Conservation (phyloP, 2,797 vertebrate genomes). For the Hydrophis major region DNA sequence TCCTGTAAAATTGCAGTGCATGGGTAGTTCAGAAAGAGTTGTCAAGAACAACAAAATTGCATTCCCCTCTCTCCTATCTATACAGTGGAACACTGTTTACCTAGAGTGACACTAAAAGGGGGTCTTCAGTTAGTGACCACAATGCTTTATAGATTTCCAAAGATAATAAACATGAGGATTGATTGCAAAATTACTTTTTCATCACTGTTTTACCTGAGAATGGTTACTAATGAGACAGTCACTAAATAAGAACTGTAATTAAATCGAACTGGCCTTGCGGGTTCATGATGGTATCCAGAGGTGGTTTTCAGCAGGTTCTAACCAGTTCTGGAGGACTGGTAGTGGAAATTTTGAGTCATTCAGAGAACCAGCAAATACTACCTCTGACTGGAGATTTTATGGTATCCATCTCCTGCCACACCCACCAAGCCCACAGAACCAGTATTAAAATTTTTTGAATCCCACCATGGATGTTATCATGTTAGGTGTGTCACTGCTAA, state of each 20-base stretch:
- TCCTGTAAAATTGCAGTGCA: neutral
- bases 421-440: too few relatives aligned
- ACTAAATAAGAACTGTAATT: neutral
- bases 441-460: too few relatives aligned
- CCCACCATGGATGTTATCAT: neutral
- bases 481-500: neutral
- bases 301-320: too few relatives aligned
- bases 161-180: neutral
- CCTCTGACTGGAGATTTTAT: too few relatives aligned
- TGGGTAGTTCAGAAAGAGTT: neutral
- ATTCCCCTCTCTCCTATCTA: neutral
- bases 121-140: neutral
- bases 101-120: neutral
- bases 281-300: neutral
- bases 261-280: neutral
- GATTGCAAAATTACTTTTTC: neutral
- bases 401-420: too few relatives aligned
- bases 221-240: neutral
- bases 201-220: neutral
- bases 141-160: neutral
- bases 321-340: too few relatives aligned
- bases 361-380: too few relatives aligned
- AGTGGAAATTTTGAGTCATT: too few relatives aligned
- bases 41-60: neutral
- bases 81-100: neutral